A percentile compares a stretch with the other conserved stretches of the same genome.
Evolutionary conservation across 1,140 invertebrate genomes (phyloP).

Genomic region (Ceratina australensis): DNA sequence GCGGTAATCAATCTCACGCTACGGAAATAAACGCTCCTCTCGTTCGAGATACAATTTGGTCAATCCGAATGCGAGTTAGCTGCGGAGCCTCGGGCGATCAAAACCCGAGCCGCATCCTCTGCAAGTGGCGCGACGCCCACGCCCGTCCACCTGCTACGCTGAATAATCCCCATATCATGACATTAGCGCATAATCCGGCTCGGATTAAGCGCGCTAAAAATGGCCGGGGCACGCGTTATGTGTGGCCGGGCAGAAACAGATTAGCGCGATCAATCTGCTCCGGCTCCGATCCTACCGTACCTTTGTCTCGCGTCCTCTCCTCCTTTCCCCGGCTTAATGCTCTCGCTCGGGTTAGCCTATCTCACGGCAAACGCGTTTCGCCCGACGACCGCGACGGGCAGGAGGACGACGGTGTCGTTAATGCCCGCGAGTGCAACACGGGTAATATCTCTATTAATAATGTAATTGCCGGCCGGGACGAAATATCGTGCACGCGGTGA

Average conservation of each 20-base stretch:
- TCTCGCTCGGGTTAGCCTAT: slow-evolving; percentile 28
- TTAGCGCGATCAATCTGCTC: slow-evolving; percentile 68
- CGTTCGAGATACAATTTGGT: not conserved
- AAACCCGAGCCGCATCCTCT: not conserved
- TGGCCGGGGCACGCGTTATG: slow-evolving; percentile 54
- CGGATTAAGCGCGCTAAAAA: slow-evolving; percentile 51
- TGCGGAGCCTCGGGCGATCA: not conserved
- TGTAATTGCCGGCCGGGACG: slow-evolving; percentile 67
- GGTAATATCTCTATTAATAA: slow-evolving; percentile 75
- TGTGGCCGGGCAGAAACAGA: slow-evolving; percentile 69
- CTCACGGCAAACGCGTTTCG: slow-evolving; percentile 53
- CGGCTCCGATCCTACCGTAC: slow-evolving; percentile 44
- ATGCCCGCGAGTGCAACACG: slow-evolving; percentile 53
- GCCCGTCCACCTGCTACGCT: slow-evolving; percentile 47
- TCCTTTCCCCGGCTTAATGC: slow-evolving; percentile 47
- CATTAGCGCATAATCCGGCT: slow-evolving; percentile 48
- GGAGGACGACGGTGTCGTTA: slow-evolving; percentile 62
- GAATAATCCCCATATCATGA: slow-evolving; percentile 29
- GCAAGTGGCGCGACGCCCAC: not conserved
- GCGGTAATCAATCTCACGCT: too few relatives aligned
- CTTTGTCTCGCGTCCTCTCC: slow-evolving; percentile 1
- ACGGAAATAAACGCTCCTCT: too few relatives aligned
- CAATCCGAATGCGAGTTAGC: not conserved
- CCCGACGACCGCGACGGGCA: slow-evolving; percentile 38
- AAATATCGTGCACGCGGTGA: slow-evolving; percentile 64